Conservation (phyloP, 2,113 vertebrate genomes). For the Barnardius zonarius region DNA sequence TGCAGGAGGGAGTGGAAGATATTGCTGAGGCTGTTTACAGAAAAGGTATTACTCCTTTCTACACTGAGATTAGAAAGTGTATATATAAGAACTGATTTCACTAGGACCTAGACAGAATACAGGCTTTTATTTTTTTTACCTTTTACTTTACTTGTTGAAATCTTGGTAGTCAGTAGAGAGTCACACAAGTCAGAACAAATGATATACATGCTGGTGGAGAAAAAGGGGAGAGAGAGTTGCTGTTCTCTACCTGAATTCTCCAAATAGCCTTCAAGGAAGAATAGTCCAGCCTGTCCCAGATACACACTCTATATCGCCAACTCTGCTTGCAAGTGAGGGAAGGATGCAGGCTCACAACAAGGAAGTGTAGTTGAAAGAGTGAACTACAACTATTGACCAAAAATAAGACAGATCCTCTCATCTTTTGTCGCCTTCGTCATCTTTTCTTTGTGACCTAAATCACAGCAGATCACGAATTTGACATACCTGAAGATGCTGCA, state of each 20-base stretch:
- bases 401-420: neutral
- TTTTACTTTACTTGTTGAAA: neutral
- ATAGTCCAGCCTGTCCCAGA: neutral
- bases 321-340: neutral
- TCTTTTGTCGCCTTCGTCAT: neutral
- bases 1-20: neutral
- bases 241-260: neutral
- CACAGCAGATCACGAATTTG: neutral
- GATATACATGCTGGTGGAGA: neutral
- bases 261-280: neutral
- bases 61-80: neutral
- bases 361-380: neutral
- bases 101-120: neutral
- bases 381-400: neutral
- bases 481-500: neutral
- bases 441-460: neutral
- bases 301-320: neutral
- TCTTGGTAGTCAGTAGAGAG: neutral
- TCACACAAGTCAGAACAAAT: neutral
- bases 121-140: neutral
- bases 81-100: neutral
- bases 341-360: neutral
- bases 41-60: neutral
- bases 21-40: neutral
- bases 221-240: neutral